Percentiles rank a stretch among this genome's conserved stretches.
These are phyloP conservation scores for Bathybates hornii DNA, from an alignment of 2,113 vertebrate species.

Conservation along the genomic window DNA sequence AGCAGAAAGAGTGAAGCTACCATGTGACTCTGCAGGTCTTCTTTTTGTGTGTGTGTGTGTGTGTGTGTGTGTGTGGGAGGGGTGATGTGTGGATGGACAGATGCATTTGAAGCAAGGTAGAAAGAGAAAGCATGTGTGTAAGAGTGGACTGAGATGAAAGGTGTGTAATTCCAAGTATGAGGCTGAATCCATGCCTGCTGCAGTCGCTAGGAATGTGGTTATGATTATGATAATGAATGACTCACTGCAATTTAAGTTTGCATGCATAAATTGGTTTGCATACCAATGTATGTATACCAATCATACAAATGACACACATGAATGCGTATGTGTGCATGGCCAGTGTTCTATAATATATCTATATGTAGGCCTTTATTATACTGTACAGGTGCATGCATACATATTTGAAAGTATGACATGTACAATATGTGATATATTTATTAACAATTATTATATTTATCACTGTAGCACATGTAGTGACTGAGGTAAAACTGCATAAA, in stretches of 20 bases:
- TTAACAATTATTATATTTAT: neutral
- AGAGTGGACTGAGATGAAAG: neutral
- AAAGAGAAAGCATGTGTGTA: neutral
- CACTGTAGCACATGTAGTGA: neutral
- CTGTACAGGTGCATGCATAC: neutral
- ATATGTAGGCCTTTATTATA: neutral
- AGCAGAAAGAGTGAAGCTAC: neutral
- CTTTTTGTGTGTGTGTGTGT: conserved; percentile 6
- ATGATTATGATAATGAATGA: conserved; percentile 32
- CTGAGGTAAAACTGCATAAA: neutral
- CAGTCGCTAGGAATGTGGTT: conserved; percentile 19
- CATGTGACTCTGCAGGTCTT: conserved; percentile 53
- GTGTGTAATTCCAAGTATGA: conserved; percentile 26
- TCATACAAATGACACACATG: neutral
- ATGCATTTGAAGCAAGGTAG: neutral
- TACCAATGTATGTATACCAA: neutral
- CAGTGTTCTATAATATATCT: neutral
- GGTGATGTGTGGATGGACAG: neutral
- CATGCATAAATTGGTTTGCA: neutral
- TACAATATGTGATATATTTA: neutral
- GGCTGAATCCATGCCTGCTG: neutral
- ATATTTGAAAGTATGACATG: neutral
- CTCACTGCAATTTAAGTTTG: neutral
- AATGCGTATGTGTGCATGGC: neutral
- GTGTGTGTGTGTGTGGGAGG: neutral